Conservation (phyloP, 2,113 vertebrate genomes). For the Amazona guildingii region DNA sequence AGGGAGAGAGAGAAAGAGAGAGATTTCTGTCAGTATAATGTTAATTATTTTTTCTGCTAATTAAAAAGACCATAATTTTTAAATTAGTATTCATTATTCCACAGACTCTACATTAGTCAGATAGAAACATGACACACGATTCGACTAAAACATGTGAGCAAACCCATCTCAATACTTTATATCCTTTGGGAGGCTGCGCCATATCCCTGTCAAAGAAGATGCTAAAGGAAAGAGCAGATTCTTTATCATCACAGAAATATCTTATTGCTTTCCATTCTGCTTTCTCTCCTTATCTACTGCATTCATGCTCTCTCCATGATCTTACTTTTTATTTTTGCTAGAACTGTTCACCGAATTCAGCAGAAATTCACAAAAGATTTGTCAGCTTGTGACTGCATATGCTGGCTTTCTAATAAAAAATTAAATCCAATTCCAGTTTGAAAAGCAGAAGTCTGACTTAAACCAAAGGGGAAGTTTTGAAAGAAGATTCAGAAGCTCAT, state of each 20-base stretch:
- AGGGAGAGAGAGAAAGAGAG: fast-evolving
- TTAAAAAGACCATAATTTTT: background rate
- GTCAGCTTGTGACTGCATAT: too few relatives aligned
- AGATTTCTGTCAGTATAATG: background rate
- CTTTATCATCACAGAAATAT: background rate
- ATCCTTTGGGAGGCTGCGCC: background rate
- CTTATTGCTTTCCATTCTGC: background rate
- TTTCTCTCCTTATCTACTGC: background rate
- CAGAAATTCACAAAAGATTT: background rate
- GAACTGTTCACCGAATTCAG: background rate
- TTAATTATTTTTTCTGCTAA: background rate
- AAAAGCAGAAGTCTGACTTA: background rate
- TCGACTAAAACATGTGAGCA: background rate
- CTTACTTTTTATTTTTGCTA: background rate
- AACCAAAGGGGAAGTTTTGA: background rate
- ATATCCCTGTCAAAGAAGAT: background rate
- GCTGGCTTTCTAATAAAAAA: background rate
- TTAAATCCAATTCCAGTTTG: fast-evolving
- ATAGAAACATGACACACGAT: background rate
- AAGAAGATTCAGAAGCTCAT: background rate
- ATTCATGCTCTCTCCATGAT: background rate
- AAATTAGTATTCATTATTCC: background rate
- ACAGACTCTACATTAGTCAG: background rate
- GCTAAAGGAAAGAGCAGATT: background rate
- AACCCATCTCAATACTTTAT: background rate